Percentiles rank a stretch among this genome's conserved stretches.
Conservation (phyloP, 2,888 invertebrate genomes). For the Nebria brevicollis region DNA sequence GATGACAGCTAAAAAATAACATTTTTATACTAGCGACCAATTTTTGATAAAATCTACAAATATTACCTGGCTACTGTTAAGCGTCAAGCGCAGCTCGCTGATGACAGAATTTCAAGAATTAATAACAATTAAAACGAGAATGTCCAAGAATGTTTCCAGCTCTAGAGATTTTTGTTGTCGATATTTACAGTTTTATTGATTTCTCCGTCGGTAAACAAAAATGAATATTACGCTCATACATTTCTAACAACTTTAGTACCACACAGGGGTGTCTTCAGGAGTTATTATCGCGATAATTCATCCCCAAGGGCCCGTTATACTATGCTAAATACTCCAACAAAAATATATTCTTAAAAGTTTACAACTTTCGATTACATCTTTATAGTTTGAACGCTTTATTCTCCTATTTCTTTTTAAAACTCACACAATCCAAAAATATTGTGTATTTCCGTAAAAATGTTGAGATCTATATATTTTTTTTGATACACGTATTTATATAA, state of each 20-base stretch:
- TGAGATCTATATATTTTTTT: no score
- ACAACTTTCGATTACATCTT: neutral
- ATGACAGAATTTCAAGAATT: slow-evolving; percentile 20
- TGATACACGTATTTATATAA: no score
- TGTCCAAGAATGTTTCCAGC: neutral
- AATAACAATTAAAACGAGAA: slow-evolving; percentile 16
- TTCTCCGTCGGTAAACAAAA: neutral
- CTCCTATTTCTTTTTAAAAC: neutral
- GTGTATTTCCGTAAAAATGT: no score
- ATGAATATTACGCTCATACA: slow-evolving; percentile 24
- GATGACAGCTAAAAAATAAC: slow-evolving; percentile 33
- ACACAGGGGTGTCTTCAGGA: slow-evolving; percentile 46
- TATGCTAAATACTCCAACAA: slow-evolving; percentile 28
- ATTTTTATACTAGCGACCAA: slow-evolving; percentile 3
- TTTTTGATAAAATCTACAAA: slow-evolving; percentile 26
- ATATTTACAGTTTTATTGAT: slow-evolving; percentile 15
- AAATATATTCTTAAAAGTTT: neutral
- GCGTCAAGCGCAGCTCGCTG: neutral
- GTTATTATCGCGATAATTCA: slow-evolving; percentile 46
- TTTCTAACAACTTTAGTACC: slow-evolving; percentile 26
- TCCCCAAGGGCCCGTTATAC: slow-evolving; percentile 33
- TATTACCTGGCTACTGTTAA: slow-evolving; percentile 23
- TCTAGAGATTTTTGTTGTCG: slow-evolving; percentile 15
- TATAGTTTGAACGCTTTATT: neutral
- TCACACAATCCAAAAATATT: no score